Evolutionary conservation across 2,113 vertebrate species (phyloP), one percentile per base, ranked within the genome.

Genomic region (Procapra przewalskii): DNA sequence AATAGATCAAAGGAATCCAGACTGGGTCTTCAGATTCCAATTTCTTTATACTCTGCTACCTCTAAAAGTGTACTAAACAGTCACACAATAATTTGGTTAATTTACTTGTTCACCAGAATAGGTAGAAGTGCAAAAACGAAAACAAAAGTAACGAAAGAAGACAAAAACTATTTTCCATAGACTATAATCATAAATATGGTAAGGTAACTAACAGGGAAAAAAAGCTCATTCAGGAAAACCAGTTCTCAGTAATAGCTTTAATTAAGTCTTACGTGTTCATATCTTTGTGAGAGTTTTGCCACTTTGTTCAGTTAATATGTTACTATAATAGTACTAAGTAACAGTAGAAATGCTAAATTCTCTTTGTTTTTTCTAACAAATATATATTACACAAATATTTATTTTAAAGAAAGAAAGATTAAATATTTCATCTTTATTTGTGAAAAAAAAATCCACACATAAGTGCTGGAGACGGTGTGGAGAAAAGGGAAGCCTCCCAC

Each of bases 141-240:
- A 79, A 62, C 19, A 95, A 90, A 87, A 89, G 17, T 59, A 79
- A 29, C 82, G 7, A 95, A 83, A 16, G 7, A 98, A 84, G 4
- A 77, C 3, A 84, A 88, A 95, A 88, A 36, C 2, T 31, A 45
- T 31, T 88, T 91, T 95, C 16, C 36, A 71, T 5, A 87, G 6
- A 43, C 2, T 40, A 57, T 29, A 95, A 79, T 60, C 40, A 67
- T 59, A 95, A 54, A 88, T 82, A 92, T 71, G 14, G 36, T 67
- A 82, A 87, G 14, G 12, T 48, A 90, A 94, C 7, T 43, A 50
- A 62, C 5, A 97, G n/a, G 36, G 40, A 23, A 75, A 91, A 94
- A 59, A 92, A 50, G 27, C n/a, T 79, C 17, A 94, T 55, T 89
- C 50, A 97, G 88, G 45, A 86, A 96, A 86, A 90, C 82, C 6